Evolutionary conservation across 2,113 vertebrate genomes (phyloP), one percentile per base, ranked within the genome.

Genomic region (Amazona guildingii): DNA sequence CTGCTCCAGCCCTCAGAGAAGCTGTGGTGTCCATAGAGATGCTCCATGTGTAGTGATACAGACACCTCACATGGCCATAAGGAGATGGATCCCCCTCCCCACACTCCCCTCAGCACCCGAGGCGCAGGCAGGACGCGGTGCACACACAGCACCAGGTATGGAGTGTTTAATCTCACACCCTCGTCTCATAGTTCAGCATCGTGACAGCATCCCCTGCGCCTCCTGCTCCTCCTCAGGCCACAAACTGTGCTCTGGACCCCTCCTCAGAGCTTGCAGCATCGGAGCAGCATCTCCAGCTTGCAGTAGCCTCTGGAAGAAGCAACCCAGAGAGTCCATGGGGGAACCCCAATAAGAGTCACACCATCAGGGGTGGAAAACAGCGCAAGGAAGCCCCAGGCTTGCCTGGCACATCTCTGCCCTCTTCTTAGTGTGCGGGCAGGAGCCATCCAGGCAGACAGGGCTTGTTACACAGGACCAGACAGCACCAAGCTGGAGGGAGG

Each of bases 1-100:
- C 55, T 57, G 31, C 31, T 57, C 19, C 55, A 57, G 19, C 33
- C 31, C 55, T 57, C 55, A 57, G 44, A 64, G 29, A 41, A 64
- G n/a, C 44, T 12, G 7, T 13, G 29, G 29, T n/a, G 49, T 37
- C 57, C 18, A 0, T 17, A 20, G n/a, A 15, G 49, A 48, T 44
- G 62, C 61, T 82, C 39, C 0, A 0, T 0, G 0, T 12, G 24
- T 35, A 66, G 35, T 5, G n/a, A 16, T 24, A 7, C 6, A 31
- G 49, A 3, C 11, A 21, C 24, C 14, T 6, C 1, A 0, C 8
- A 0, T 3, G 19, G 10, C 43, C 14, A 1, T 5, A 5, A 69
- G 59, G 35, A 33, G 23, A 8, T 0, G 6, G 33, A 64, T 28
- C 11, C 19, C 33, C 24, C 17, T 68, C 20, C 52, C 25, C 51